phyloP scores from a whole-genome alignment of 1,140 invertebrate species.

The Periplaneta americana region DNA sequence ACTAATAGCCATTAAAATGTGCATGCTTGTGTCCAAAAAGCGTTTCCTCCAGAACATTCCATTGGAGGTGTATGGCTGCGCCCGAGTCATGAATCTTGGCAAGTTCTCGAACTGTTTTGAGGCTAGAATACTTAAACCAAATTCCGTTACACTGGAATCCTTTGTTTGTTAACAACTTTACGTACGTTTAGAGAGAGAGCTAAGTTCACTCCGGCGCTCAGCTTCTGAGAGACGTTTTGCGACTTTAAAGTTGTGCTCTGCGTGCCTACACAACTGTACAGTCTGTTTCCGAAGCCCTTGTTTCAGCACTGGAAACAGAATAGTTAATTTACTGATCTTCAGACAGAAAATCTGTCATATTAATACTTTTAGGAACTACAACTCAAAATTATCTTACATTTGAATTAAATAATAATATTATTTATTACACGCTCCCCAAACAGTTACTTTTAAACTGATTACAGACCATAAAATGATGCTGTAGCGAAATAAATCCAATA shows the following conservation, averaged over 20 bases:
- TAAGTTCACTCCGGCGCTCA: background rate
- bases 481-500: too few relatives aligned
- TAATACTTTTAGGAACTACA: too few relatives aligned
- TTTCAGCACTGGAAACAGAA: too few relatives aligned
- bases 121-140: background rate
- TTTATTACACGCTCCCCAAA: too few relatives aligned
- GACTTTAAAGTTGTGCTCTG: background rate
- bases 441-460: too few relatives aligned
- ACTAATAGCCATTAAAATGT: too few relatives aligned
- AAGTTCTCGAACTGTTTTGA: background rate
- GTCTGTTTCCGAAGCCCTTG: background rate
- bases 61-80: background rate
- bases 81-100: background rate
- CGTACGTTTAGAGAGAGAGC: background rate
- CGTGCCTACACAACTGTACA: background rate
- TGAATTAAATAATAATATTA: too few relatives aligned
- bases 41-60: background rate
- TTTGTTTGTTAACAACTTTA: background rate
- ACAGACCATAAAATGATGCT: too few relatives aligned
- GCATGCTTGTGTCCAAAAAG: background rate
- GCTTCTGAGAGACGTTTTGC: background rate
- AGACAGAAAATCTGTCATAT: too few relatives aligned
- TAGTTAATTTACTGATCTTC: too few relatives aligned
- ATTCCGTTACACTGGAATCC: background rate
- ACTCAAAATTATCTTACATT: too few relatives aligned